These are phyloP conservation scores for Batillaria attramentaria DNA, from an alignment of 1,140 invertebrate species.

Conservation along the genomic window DNA sequence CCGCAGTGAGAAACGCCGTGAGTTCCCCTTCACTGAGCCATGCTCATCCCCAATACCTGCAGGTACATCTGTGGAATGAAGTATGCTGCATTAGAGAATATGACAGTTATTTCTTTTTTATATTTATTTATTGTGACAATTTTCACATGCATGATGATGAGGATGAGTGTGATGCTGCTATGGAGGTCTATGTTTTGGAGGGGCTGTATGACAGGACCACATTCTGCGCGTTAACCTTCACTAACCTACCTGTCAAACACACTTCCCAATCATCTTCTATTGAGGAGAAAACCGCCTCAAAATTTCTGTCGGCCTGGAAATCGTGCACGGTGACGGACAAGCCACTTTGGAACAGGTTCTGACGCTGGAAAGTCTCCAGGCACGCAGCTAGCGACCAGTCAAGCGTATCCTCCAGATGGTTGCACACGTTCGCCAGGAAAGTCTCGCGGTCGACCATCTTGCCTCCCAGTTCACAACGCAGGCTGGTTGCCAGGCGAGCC, in stretches of 20 bases:
- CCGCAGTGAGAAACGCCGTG: not conserved
- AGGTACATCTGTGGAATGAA: not conserved
- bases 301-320: not conserved
- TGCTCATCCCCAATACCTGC: not conserved
- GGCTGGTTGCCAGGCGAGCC: slow-evolving; percentile 46
- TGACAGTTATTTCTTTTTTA: not conserved
- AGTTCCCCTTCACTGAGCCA: not conserved
- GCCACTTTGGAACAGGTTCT: slow-evolving; percentile 21
- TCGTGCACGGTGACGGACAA: slow-evolving; percentile 15
- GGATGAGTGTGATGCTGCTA: not conserved
- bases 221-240: not conserved
- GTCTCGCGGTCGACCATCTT: slow-evolving; percentile 37
- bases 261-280: slow-evolving; percentile 18
- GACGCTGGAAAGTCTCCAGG: slow-evolving; percentile 11
- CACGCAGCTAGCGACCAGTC: slow-evolving; percentile 20
- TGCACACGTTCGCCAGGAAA: slow-evolving; percentile 45
- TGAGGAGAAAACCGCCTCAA: not conserved
- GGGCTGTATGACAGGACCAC: not conserved
- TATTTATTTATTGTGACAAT: not conserved
- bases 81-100: not conserved
- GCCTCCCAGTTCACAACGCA: slow-evolving; percentile 46
- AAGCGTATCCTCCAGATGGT: slow-evolving; percentile 40
- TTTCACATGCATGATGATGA: not conserved
- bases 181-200: not conserved
- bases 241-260: slow-evolving; percentile 6